Evolutionary conservation across 2,113 vertebrate species (phyloP).

Genomic region (Ictalurus furcatus): DNA sequence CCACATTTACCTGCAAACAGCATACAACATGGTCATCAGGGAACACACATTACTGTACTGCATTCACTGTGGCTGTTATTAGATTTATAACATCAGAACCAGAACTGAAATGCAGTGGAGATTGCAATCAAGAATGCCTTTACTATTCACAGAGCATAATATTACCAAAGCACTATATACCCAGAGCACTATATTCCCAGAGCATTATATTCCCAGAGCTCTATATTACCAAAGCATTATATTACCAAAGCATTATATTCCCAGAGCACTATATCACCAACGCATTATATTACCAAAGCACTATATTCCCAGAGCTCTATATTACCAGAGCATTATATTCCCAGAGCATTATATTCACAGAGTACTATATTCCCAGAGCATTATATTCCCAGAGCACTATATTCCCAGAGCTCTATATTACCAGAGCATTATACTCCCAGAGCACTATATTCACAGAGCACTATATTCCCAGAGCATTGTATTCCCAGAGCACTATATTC

Average conservation of each 20-base stretch:
- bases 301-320: not conserved
- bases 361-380: not conserved
- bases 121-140: not conserved
- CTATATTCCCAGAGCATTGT: not conserved
- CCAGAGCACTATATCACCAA: not conserved
- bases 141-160: not conserved
- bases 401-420: not conserved
- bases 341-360: not conserved
- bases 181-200: not conserved
- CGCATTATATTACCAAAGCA: not conserved
- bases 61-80: not conserved
- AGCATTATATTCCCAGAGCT: not conserved
- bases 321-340: not conserved
- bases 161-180: not conserved
- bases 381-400: not conserved
- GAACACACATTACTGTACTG: not conserved
- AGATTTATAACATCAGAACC: not conserved
- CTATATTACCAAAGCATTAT: too few species aligned
- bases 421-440: not conserved
- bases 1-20: constrained; percentile 88
- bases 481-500: not conserved
- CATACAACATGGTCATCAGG: not conserved
- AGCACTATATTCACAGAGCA: not conserved
- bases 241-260: not conserved
- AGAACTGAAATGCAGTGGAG: not conserved